Conservation (phyloP, 2,113 vertebrate genomes). For the Antechinus flavipes region DNA sequence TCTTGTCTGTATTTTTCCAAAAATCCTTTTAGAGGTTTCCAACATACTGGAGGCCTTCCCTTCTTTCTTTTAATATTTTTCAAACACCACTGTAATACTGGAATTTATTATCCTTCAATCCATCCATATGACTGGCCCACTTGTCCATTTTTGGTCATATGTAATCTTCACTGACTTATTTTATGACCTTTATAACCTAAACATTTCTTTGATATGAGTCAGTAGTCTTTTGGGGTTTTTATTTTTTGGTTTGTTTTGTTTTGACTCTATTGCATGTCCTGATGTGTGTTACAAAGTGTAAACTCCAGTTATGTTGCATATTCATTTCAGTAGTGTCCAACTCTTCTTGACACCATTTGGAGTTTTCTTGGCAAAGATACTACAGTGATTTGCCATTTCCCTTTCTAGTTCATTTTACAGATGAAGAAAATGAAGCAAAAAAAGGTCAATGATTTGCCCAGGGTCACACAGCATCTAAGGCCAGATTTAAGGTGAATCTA, state of each 20-base stretch:
- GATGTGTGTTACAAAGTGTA: slow-evolving; percentile 37
- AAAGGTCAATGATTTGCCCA: neutral
- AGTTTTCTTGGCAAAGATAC: neutral
- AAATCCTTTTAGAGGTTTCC: neutral
- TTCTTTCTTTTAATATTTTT: too few relatives aligned
- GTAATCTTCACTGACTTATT: neutral
- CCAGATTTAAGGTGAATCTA: neutral
- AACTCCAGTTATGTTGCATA: neutral
- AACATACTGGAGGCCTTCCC: too few relatives aligned
- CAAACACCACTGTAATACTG: neutral
- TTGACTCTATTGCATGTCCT: slow-evolving; percentile 14
- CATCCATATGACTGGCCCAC: neutral
- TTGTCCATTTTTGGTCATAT: slow-evolving; percentile 21
- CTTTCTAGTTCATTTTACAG: neutral
- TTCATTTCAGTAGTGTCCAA: too few relatives aligned
- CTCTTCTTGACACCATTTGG: too few relatives aligned
- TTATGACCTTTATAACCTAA: too few relatives aligned
- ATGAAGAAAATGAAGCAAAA: neutral
- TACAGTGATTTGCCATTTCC: neutral
- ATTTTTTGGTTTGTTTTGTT: neutral
- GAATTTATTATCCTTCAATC: neutral
- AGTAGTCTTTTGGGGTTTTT: neutral
- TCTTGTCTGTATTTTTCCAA: neutral
- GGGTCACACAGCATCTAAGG: neutral
- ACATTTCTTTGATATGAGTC: too few relatives aligned